A percentile compares a stretch with the other conserved stretches of the same genome.
phyloP scores from a whole-genome alignment of 2,888 invertebrate genomes.

The Siphlonurus alternatus region DNA sequence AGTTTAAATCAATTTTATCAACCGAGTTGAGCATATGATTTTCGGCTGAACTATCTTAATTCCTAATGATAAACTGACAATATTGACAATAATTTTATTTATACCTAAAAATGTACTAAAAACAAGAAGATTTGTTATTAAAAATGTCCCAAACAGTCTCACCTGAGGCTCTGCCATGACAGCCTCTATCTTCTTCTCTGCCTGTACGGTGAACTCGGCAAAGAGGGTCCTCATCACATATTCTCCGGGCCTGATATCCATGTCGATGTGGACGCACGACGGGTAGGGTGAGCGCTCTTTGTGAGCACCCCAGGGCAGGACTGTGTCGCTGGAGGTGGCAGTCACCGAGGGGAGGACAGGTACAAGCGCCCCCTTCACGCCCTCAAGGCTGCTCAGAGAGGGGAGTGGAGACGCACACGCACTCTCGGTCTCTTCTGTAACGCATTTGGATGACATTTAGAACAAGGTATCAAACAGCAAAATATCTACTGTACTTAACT shows the following conservation, averaged over 20 bases:
- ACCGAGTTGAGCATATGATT: too few relatives aligned
- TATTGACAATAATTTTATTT: not conserved
- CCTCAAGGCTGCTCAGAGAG: not conserved
- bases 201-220: conserved; percentile 84
- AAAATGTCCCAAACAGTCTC: conserved; percentile 18
- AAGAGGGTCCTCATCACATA: conserved; percentile 92
- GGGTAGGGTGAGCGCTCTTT: conserved; percentile 43
- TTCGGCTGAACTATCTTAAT: too few relatives aligned
- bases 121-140: conserved; percentile 2
- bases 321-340: conserved; percentile 10
- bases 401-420: not conserved
- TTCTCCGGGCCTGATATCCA: conserved; percentile 73
- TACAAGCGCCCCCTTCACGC: not conserved
- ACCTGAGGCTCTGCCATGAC: conserved; percentile 84
- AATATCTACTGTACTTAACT: too few relatives aligned
- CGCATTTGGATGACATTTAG: too few relatives aligned
- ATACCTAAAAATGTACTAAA: not conserved
- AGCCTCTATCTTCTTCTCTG: conserved; percentile 88
- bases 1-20: too few relatives aligned
- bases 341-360: not conserved
- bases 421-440: not conserved
- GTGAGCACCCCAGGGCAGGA: conserved; percentile 67
- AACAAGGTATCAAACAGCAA: too few relatives aligned
- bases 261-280: conserved; percentile 31
- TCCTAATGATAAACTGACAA: not conserved